These are phyloP conservation scores for Halocaridina rubra DNA, from an alignment of 2,888 invertebrate genomes.

Conservation along the genomic window DNA sequence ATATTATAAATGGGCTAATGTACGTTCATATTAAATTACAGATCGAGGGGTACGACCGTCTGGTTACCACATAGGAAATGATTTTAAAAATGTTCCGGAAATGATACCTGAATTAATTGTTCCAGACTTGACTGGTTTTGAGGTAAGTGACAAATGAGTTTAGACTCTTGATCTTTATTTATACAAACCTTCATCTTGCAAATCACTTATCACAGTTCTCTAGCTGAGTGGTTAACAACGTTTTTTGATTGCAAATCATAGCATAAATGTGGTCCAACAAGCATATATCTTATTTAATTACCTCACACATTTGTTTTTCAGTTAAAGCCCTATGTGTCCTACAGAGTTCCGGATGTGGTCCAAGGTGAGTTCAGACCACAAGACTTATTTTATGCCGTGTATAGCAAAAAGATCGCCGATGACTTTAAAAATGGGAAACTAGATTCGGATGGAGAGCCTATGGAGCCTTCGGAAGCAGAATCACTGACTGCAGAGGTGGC, in stretches of 20 bases:
- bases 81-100: constrained; percentile 76
- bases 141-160: constrained; percentile 73
- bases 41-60: constrained; percentile 77
- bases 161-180: no score
- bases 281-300: no score
- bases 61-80: constrained; percentile 71
- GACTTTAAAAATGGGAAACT: constrained; percentile 81
- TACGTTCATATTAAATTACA: constrained; percentile 23
- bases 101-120: constrained; percentile 93
- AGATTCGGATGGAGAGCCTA: constrained; percentile 76
- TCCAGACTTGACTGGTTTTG: constrained; percentile 85
- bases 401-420: constrained; percentile 80
- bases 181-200: no score
- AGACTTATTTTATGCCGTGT: constrained; percentile 84
- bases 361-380: constrained; percentile 86
- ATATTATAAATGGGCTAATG: no score
- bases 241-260: no score
- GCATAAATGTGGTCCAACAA: no score
- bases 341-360: constrained; percentile 79
- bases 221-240: no score
- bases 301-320: constrained; percentile 67
- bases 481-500: constrained; percentile 80
- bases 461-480: constrained; percentile 81
- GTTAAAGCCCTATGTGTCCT: constrained; percentile 95
- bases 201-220: no score